Conservation (phyloP, 1,140 invertebrate genomes). For the Drosophila lacteicornis region DNA sequence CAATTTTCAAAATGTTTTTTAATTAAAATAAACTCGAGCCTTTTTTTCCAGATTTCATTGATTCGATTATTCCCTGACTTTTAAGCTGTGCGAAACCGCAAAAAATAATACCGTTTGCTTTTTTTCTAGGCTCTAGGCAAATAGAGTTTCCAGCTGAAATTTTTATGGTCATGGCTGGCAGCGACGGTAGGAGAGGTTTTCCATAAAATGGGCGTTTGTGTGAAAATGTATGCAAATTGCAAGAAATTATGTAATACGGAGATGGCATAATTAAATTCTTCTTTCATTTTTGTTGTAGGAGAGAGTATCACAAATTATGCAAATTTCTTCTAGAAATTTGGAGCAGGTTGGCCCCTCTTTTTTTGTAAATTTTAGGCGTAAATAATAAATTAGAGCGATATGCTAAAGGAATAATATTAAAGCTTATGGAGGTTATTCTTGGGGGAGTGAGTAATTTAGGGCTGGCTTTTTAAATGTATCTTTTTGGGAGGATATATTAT, state of each 20-base stretch:
- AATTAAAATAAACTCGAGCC: conserved; percentile 14
- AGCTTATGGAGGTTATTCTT: background rate
- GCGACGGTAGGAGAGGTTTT: conserved; percentile 4
- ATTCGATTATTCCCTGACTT: conserved; percentile 13
- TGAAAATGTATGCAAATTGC: conserved; percentile 73
- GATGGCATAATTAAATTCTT: conserved; percentile 68
- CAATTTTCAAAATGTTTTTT: conserved; percentile 20
- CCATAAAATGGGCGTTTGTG: conserved; percentile 14
- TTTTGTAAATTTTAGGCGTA: conserved; percentile 25
- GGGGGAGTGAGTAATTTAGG: background rate
- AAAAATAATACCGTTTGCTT: conserved; percentile 7
- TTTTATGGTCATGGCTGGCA: conserved; percentile 14
- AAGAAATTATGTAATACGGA: conserved; percentile 57
- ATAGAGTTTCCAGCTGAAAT: conserved; percentile 9
- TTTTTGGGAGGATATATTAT: background rate
- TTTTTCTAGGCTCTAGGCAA: conserved; percentile 13
- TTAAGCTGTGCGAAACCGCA: conserved; percentile 20
- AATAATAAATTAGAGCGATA: conserved; percentile 38
- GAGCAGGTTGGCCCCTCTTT: conserved; percentile 10
- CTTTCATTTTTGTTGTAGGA: conserved; percentile 24
- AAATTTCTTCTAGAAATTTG: conserved; percentile 49
- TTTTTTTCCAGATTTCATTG: background rate
- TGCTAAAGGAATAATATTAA: conserved; percentile 32
- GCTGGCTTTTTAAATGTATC: background rate
- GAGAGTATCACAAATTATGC: conserved; percentile 58